These are phyloP conservation scores for Helobdella robusta DNA, from an alignment of 2,888 invertebrate genomes.

Conservation along the genomic window DNA sequence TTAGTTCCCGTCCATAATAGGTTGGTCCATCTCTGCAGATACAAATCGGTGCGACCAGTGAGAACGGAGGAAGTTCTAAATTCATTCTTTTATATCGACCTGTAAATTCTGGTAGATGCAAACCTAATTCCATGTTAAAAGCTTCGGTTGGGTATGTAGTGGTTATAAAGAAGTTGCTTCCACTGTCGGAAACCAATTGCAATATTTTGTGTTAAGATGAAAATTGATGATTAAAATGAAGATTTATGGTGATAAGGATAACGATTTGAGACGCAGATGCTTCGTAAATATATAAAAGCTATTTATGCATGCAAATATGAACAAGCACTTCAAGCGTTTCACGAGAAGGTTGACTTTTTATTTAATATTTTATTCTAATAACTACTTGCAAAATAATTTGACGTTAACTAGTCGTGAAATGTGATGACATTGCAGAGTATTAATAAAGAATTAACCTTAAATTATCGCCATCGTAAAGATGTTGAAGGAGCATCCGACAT, in stretches of 20 bases:
- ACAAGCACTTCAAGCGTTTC: constrained; percentile 6
- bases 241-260: background rate
- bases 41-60: constrained; percentile 33
- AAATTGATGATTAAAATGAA: background rate
- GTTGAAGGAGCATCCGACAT: constrained; percentile 34
- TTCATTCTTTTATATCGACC: constrained; percentile 33
- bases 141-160: constrained; percentile 31
- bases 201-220: constrained; percentile 23
- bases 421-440: too few relatives aligned
- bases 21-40: constrained; percentile 33
- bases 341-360: too few relatives aligned
- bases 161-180: constrained; percentile 28
- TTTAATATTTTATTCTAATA: too few relatives aligned
- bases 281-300: background rate
- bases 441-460: background rate
- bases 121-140: constrained; percentile 30
- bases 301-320: background rate
- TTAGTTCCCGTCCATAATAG: too few relatives aligned
- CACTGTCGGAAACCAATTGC: constrained; percentile 28
- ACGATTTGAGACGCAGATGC: too few relatives aligned
- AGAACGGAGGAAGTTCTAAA: constrained; percentile 33
- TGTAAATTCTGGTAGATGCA: constrained; percentile 29
- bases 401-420: too few relatives aligned
- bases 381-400: too few relatives aligned
- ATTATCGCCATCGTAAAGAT: constrained; percentile 31